Evolutionary conservation across 1,140 invertebrate genomes (phyloP), one percentile per base, ranked within the genome.

Genomic region (Drosophila quadrilineata): DNA sequence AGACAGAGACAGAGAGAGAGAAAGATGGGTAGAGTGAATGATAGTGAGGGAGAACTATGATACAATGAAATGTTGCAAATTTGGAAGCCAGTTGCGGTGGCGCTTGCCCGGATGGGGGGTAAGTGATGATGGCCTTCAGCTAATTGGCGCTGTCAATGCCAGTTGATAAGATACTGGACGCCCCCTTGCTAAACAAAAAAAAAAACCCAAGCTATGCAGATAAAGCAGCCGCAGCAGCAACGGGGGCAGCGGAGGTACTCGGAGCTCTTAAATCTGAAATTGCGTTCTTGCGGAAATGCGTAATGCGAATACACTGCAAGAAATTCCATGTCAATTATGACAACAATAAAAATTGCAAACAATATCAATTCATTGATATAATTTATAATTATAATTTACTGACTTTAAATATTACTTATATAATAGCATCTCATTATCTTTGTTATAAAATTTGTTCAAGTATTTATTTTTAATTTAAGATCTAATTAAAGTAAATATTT

Each of bases 81-180:
- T n/a, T n/a, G n/a, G n/a, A n/a, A n/a, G n/a, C n/a, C n/a, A n/a
- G n/a, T n/a, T n/a, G n/a, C n/a, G n/a, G n/a, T n/a, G n/a, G n/a
- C n/a, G n/a, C n/a, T n/a, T n/a, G n/a, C n/a, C n/a, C n/a, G 31
- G 31, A 8, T 36, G n/a, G 38, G 26, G 28, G 8, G 36, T 36
- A 28, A 24, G 17, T 22, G 40, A 0, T 21, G 43, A 22, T 41
- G 17, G 38, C 52, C 52, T 54, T 54, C 33, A 48, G 36, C 45
- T 65, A 65, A 65, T 65, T 65, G 53, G 9, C 45, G 22, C 45
- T 58, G 53, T 48, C 62, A 65, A 50, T 65, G 62, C 3, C 26
- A 58, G 28, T 36, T 59, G 63, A 66, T 66, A 66, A 66, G 63
- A 66, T 66, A 59, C 45, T 50, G 22, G 43, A 58, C 17, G 62